A percentile compares a stretch with the other conserved stretches of the same genome.
These are phyloP conservation scores for Drosophila nasuta DNA, from an alignment of 1,140 invertebrate species.

Conservation along the genomic window DNA sequence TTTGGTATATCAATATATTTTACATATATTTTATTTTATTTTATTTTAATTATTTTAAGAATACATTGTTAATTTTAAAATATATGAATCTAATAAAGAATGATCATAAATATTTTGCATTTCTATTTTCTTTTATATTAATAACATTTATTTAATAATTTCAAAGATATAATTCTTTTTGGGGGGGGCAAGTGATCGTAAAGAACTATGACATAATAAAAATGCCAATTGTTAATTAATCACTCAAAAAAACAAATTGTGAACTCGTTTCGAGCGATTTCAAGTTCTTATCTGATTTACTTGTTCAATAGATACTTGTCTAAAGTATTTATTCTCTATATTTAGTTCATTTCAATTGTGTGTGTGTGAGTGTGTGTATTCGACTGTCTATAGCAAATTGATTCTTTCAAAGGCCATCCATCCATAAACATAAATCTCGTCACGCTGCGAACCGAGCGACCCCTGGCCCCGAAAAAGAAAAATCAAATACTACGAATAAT, in stretches of 20 bases:
- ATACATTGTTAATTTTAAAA: no score
- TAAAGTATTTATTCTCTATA: conserved; percentile 19
- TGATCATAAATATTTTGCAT: no score
- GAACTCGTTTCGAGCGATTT: conserved; percentile 37
- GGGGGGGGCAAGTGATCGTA: neutral
- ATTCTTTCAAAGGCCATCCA: conserved; percentile 47
- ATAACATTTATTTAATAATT: no score
- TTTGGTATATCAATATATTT: no score
- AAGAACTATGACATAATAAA: conserved; percentile 14
- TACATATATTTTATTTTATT: no score
- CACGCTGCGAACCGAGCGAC: conserved; percentile 32
- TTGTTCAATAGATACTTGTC: conserved; percentile 37
- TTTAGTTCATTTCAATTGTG: conserved; percentile 11
- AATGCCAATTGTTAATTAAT: conserved; percentile 14
- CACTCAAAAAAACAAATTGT: neutral
- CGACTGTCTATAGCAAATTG: conserved; percentile 34
- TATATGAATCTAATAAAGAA: no score
- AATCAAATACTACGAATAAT: conserved; percentile 24
- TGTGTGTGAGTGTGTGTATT: conserved; percentile 10
- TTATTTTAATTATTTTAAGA: no score
- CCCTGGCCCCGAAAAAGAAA: conserved; percentile 18
- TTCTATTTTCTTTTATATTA: no score
- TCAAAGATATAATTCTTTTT: neutral
- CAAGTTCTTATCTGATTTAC: conserved; percentile 43
- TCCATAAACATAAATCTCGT: conserved; percentile 55